These are phyloP conservation scores for Elegia similella DNA, from an alignment of 2,888 invertebrate species.

Conservation along the genomic window DNA sequence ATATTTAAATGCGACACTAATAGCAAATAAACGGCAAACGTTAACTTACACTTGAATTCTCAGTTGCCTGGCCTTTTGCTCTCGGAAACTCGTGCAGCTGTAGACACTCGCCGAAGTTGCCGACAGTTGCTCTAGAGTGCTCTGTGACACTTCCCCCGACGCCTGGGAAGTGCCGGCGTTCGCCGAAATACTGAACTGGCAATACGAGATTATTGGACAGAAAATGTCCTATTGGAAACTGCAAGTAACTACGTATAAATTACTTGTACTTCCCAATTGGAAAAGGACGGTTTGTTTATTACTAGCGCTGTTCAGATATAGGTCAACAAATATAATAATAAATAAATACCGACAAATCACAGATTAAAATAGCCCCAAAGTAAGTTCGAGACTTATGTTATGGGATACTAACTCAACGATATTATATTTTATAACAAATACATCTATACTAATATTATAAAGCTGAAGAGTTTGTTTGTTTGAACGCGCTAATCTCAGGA, in stretches of 20 bases:
- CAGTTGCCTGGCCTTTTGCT: constrained; percentile 6
- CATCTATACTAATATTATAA: too few species aligned
- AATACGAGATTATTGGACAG: constrained; percentile 12
- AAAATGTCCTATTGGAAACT: constrained; percentile 12
- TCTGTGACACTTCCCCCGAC: constrained; percentile 6
- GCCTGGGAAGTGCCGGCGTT: constrained; percentile 6
- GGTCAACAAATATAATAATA: too few species aligned
- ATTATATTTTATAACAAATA: too few species aligned
- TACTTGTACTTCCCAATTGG: neutral
- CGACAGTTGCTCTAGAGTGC: constrained; percentile 13
- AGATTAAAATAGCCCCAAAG: too few species aligned
- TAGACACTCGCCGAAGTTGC: constrained; percentile 13
- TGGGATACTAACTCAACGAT: too few species aligned
- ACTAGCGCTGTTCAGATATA: too few species aligned
- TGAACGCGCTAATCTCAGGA: too few species aligned
- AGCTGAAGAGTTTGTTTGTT: too few species aligned
- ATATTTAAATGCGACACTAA: neutral
- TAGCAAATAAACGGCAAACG: constrained; percentile 3
- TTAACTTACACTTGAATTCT: constrained; percentile 2
- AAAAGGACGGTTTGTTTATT: neutral
- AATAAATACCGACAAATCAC: too few species aligned
- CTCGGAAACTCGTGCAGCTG: constrained; percentile 10
- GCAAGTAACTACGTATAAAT: constrained; percentile 4
- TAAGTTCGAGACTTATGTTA: too few species aligned
- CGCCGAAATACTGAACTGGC: constrained; percentile 9